A percentile compares a stretch with the other conserved stretches of the same genome.
These are phyloP conservation scores for Archivesica marissinica DNA, from an alignment of 1,140 invertebrate species.

Conservation along the genomic window DNA sequence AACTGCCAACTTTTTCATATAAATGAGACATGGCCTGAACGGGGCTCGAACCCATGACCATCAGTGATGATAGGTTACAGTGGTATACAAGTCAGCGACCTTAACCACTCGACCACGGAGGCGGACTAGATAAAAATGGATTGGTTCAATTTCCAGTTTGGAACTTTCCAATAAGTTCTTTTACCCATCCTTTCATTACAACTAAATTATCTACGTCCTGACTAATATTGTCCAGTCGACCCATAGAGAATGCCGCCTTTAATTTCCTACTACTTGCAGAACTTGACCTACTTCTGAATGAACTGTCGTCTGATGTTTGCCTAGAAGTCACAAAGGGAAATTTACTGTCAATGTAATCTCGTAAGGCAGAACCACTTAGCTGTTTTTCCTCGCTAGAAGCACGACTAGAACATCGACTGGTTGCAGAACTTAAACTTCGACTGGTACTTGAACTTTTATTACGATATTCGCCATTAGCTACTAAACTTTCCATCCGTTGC, in stretches of 20 bases:
- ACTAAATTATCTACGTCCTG: conserved; percentile 57
- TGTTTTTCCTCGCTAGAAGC: conserved; percentile 55
- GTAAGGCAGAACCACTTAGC: neutral
- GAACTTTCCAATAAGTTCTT: conserved; percentile 56
- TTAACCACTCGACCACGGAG: too few relatives aligned
- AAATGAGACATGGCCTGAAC: too few relatives aligned
- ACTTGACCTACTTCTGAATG: neutral
- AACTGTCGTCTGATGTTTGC: neutral
- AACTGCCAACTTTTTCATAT: too few relatives aligned
- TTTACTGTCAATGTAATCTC: conserved; percentile 48
- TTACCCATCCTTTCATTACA: conserved; percentile 64
- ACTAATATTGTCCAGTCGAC: conserved; percentile 37
- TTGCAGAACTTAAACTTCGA: conserved; percentile 43
- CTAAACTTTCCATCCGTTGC: conserved; percentile 55
- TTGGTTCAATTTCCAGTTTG: conserved; percentile 27
- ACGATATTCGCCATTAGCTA: conserved; percentile 15
- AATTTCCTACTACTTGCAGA: neutral
- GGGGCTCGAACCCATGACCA: too few relatives aligned
- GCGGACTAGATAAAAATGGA: neutral
- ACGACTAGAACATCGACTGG: conserved; percentile 49
- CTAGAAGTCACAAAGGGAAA: neutral
- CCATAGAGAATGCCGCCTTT: conserved; percentile 43
- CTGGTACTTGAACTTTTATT: conserved; percentile 51
- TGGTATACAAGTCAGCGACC: too few relatives aligned
- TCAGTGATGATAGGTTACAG: too few relatives aligned